A percentile compares a stretch with the other conserved stretches of the same genome.
Evolutionary conservation across 2,888 invertebrate species (phyloP).

Genomic region (Notodonta dromedarius): DNA sequence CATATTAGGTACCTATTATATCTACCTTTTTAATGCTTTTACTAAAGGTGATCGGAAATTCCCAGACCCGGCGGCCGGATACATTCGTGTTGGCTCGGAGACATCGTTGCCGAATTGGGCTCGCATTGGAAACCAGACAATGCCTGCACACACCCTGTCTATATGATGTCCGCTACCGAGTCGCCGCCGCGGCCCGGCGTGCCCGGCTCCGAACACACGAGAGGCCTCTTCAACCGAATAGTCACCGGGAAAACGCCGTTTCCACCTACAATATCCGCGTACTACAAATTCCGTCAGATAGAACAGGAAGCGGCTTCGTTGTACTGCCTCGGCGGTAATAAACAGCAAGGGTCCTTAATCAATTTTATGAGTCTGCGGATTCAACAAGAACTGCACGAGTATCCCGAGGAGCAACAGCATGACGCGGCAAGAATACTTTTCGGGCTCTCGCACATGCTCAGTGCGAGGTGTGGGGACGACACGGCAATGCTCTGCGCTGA

Average conservation of each 20-base stretch:
- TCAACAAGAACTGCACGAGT: constrained; percentile 87
- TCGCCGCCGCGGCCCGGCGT: constrained; percentile 83
- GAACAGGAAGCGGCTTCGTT: constrained; percentile 86
- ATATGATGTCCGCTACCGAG: constrained; percentile 85
- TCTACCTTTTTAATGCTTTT: neutral
- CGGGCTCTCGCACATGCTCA: constrained; percentile 85
- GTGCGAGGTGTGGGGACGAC: constrained; percentile 87
- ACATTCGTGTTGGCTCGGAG: constrained; percentile 90
- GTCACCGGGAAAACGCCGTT: constrained; percentile 86
- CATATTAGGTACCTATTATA: constrained; percentile 1
- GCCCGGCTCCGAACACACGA: constrained; percentile 77
- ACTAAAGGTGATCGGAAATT: constrained; percentile 22
- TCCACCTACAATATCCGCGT: constrained; percentile 85
- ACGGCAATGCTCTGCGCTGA: constrained; percentile 70
- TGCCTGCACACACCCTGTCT: constrained; percentile 81
- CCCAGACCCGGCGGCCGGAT: constrained; percentile 90
- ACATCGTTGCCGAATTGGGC: constrained; percentile 90
- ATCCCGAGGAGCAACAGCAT: constrained; percentile 87
- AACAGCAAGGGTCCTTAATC: constrained; percentile 86
- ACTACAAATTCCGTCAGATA: constrained; percentile 86
- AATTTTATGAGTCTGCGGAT: constrained; percentile 87
- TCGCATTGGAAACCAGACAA: constrained; percentile 87
- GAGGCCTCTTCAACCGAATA: constrained; percentile 86
- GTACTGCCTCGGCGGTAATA: constrained; percentile 84
- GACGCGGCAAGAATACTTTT: constrained; percentile 88